A percentile compares a stretch with the other conserved stretches of the same genome.
Evolutionary conservation across 2,113 vertebrate species (phyloP).

Genomic region (Penelope pileata): DNA sequence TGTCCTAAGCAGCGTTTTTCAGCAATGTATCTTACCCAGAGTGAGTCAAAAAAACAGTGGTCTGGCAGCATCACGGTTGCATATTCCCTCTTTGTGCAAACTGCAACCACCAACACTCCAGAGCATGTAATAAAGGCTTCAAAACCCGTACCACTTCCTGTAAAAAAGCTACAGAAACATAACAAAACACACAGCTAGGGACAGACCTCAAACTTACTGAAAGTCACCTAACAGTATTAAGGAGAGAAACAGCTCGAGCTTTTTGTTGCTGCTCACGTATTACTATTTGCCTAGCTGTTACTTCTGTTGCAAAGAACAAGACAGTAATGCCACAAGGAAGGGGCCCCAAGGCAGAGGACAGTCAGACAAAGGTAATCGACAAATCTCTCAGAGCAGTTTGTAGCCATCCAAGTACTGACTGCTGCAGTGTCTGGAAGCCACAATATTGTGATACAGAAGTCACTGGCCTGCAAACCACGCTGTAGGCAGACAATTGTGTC

Average conservation of each 20-base stretch:
- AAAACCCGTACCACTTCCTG: constrained; percentile 91
- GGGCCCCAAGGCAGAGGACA: neutral
- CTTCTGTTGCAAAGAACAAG: neutral
- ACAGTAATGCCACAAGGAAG: neutral
- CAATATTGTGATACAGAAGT: neutral
- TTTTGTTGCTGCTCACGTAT: neutral
- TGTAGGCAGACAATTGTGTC: neutral
- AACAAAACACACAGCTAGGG: neutral
- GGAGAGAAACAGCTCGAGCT: neutral
- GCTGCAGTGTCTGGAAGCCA: neutral
- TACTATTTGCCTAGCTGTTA: neutral
- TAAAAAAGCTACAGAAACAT: constrained; percentile 87
- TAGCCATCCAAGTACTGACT: neutral
- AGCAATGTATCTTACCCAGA: constrained; percentile 86
- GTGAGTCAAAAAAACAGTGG: constrained; percentile 96
- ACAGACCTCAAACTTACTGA: neutral
- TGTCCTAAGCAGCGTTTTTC: neutral
- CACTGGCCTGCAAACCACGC: neutral
- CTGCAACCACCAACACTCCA: constrained; percentile 91
- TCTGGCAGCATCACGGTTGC: constrained; percentile 95
- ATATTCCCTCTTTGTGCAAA: constrained; percentile 97
- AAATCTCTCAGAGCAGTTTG: neutral
- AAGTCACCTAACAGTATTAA: neutral
- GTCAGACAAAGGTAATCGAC: neutral
- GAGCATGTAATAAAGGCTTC: constrained; percentile 93